Evolutionary conservation across 2,113 vertebrate species (phyloP).

Genomic region (Pelmatolapia mariae): DNA sequence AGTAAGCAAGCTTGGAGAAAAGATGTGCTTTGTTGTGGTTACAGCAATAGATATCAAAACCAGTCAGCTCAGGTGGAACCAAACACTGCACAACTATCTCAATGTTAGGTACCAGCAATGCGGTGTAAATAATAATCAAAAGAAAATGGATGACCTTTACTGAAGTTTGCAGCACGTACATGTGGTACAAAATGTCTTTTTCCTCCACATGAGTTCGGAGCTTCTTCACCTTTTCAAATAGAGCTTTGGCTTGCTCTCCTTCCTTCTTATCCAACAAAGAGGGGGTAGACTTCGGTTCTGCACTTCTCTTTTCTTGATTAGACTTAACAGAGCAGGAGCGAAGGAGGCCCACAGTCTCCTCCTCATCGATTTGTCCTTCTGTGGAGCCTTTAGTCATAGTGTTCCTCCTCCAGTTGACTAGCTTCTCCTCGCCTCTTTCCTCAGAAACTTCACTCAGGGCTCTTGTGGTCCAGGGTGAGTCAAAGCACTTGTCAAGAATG

Average conservation of each 20-base stretch:
- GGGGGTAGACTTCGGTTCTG: conserved; percentile 60
- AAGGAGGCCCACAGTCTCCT: conserved; percentile 49
- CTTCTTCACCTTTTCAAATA: conserved; percentile 91
- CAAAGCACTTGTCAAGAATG: conserved; percentile 85
- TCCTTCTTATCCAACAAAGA: conserved; percentile 86
- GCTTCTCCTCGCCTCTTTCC: conserved; percentile 63
- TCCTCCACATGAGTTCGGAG: conserved; percentile 84
- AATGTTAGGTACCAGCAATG: conserved; percentile 75
- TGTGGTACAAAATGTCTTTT: conserved; percentile 79
- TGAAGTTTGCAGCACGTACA: conserved; percentile 84
- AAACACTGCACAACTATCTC: conserved; percentile 79
- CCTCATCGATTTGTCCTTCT: conserved; percentile 27
- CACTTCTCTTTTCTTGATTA: conserved; percentile 66
- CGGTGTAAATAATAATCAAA: conserved; percentile 78
- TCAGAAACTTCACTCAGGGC: conserved; percentile 85
- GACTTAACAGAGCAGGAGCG: conserved; percentile 57
- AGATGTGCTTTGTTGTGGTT: conserved; percentile 86
- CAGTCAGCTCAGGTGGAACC: conserved; percentile 80
- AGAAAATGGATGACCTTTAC: conserved; percentile 83
- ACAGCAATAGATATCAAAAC: conserved; percentile 83
- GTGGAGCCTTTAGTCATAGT: conserved; percentile 35
- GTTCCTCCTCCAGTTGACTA: conserved; percentile 52
- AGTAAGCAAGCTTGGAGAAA: conserved; percentile 85
- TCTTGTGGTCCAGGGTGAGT: conserved; percentile 86
- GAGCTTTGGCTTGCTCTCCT: conserved; percentile 86